Base-by-base conservation (phyloP, 2,888 invertebrate genomes). In the Xestia sexstrigata region DNA sequence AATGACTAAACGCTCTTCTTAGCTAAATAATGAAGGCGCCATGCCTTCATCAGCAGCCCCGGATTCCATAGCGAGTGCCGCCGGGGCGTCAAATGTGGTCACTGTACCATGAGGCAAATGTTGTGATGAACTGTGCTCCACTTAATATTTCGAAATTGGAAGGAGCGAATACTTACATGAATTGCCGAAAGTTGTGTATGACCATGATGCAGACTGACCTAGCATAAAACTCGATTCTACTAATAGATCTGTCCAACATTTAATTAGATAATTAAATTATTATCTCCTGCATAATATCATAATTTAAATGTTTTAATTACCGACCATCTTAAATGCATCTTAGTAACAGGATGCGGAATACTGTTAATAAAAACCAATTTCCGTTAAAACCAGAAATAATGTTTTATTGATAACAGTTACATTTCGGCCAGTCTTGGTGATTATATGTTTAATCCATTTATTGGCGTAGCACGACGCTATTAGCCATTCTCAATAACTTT, bases 341-440 rank as follows among this genome's bases (percentile, higher is more conserved):
- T 47, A 70, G 17, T 55, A 84, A 78, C 87, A 88, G 87, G 88
- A 89, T 88, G 74, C 74, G 62, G 75, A 81, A 87, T 82, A 75
- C 71, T 70, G 58, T 77, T 78, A 79, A 81, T 84, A 88, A 79
- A 84, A 84, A 67, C 49, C 73, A 77, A 89, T 85, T 84, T 89
- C 88, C 89, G 87, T 81, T 82, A 76, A 79, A 87, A 89, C 88
- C 82, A 89, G 89, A 82, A 87, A 85, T 87, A 71, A 80, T 78
- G 52, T 76, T 47, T 73, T 81, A 79, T 79, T 66, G 77, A 70
- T 76, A 72, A 78, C 81, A 74, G 79, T 83, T 78, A 81, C 55
- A 80, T 73, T 81, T 84, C 26, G 71, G 70, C 66, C 74, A 81
- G 73, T 85, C 82, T 88, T 89, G 81, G 20, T 73, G 42, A 84